Evolutionary conservation across 2,888 invertebrate genomes (phyloP).

Genomic region (Ochropacha duplaris): DNA sequence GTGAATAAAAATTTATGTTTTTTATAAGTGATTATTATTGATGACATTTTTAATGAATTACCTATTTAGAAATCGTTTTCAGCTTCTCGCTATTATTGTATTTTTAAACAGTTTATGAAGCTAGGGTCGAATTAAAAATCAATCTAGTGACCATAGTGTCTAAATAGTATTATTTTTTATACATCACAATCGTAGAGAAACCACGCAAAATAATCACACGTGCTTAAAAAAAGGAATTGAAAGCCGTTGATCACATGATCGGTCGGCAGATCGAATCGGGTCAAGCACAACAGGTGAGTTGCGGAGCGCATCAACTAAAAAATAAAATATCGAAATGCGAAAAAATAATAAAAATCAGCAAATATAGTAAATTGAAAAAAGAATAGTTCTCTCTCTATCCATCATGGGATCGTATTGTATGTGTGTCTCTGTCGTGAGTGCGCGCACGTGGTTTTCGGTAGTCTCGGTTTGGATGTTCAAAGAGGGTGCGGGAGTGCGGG

Average conservation of each 20-base stretch:
- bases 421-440: constrained; percentile 59
- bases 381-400: constrained; percentile 57
- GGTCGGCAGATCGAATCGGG: constrained; percentile 77
- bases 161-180: not conserved
- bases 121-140: not conserved
- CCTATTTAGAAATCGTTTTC: not conserved
- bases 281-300: constrained; percentile 83
- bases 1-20: not conserved
- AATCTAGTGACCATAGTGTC: not conserved
- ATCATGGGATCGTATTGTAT: constrained; percentile 22
- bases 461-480: constrained; percentile 43
- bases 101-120: no score
- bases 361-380: constrained; percentile 83
- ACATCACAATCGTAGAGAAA: constrained; percentile 21
- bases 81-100: no score
- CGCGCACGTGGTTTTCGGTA: constrained; percentile 75
- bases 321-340: constrained; percentile 83
- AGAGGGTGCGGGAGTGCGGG: constrained; percentile 41
- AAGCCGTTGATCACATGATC: constrained; percentile 77
- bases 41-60: no score
- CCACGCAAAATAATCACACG: constrained; percentile 37
- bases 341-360: constrained; percentile 82
- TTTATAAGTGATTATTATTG: no score
- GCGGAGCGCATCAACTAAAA: constrained; percentile 82
- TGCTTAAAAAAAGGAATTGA: constrained; percentile 59